Conservation (phyloP, 1,140 invertebrate species). For the Macrocentrus cingulum region DNA sequence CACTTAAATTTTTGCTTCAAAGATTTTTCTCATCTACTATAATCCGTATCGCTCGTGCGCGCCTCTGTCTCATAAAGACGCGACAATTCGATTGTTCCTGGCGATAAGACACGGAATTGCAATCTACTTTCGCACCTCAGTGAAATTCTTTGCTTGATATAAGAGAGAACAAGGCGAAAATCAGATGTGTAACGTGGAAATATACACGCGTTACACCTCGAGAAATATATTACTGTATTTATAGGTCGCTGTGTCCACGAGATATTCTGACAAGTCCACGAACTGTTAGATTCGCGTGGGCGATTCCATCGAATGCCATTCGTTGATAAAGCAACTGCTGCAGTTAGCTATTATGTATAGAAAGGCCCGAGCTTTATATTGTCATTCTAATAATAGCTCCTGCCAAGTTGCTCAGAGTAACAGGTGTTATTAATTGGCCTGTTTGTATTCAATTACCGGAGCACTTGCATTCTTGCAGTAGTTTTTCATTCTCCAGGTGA, state of each 20-base stretch:
- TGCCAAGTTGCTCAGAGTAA: slow-evolving; percentile 4
- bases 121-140: slow-evolving; percentile 26
- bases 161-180: slow-evolving; percentile 13
- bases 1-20: no score
- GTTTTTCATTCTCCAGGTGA: no score
- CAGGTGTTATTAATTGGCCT: no score
- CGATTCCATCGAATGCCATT: slow-evolving; percentile 36
- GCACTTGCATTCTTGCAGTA: no score
- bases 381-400: slow-evolving; percentile 39
- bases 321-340: slow-evolving; percentile 28
- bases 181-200: slow-evolving; percentile 3
- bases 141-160: slow-evolving; percentile 21
- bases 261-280: neutral
- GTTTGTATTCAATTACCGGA: no score
- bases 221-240: neutral
- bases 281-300: slow-evolving; percentile 32
- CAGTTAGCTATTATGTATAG: slow-evolving; percentile 26
- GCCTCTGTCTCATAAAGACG: slow-evolving; percentile 8
- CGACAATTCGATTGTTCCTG: slow-evolving; percentile 11
- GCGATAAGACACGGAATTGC: slow-evolving; percentile 24
- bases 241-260: neutral
- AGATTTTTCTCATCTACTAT: no score
- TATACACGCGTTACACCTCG: slow-evolving; percentile 15
- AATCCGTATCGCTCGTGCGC: neutral
- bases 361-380: slow-evolving; percentile 31